Conservation (phyloP, 1,140 invertebrate species). For the Pseudomyrmex gracilis region DNA sequence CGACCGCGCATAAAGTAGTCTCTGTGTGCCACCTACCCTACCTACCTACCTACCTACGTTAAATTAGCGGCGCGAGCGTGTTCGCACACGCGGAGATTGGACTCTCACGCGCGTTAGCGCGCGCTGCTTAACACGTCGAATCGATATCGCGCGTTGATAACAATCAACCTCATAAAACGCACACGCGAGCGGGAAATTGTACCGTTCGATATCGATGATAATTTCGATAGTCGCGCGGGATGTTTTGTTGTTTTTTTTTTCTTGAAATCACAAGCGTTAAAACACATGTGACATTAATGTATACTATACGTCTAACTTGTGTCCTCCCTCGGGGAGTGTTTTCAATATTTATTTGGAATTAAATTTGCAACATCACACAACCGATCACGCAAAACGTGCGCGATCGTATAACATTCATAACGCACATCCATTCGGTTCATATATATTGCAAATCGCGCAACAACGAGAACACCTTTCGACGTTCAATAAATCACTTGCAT, state of each 20-base stretch:
- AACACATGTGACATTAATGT: not conserved
- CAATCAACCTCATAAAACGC: constrained; percentile 23
- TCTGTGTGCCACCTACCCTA: too few species aligned
- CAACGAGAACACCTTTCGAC: not conserved
- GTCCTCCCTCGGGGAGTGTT: too few species aligned
- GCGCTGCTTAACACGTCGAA: constrained; percentile 24
- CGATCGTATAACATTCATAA: not conserved
- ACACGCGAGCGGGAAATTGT: constrained; percentile 46
- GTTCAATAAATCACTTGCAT: not conserved
- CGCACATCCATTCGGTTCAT: not conserved
- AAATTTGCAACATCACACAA: not conserved
- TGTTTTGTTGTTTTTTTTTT: not conserved
- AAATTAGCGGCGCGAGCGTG: constrained; percentile 13
- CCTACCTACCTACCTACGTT: not conserved
- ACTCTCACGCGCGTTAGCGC: constrained; percentile 18
- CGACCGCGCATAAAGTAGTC: not conserved
- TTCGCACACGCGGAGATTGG: not conserved
- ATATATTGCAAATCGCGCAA: constrained; percentile 9
- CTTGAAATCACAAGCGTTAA: not conserved
- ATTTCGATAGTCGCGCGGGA: constrained; percentile 13
- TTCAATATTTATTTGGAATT: constrained; percentile 11
- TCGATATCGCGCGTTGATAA: constrained; percentile 14
- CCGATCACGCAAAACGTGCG: not conserved
- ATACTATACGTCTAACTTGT: not conserved
- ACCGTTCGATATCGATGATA: constrained; percentile 27